Conservation (phyloP, 2,888 invertebrate species). For the Clivina fossor region DNA sequence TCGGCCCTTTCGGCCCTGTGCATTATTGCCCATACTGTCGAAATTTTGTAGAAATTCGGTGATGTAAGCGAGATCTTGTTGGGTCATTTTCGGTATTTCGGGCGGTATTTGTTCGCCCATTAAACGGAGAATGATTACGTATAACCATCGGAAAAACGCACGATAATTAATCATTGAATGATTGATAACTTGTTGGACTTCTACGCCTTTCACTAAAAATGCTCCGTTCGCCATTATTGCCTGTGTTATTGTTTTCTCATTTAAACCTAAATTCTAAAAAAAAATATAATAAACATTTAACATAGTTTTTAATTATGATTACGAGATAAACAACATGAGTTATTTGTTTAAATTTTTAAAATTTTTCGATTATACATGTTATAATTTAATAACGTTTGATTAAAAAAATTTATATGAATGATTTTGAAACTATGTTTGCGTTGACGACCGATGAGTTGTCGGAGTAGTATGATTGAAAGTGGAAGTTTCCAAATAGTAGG, state of each 20-base stretch:
- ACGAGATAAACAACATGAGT: too few species aligned
- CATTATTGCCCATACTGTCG: conserved; percentile 57
- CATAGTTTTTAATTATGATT: too few species aligned
- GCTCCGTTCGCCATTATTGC: conserved; percentile 78
- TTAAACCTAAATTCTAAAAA: conserved; percentile 68
- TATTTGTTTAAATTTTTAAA: too few species aligned
- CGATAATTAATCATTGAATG: conserved; percentile 90
- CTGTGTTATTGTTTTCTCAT: conserved; percentile 66
- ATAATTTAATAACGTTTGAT: too few species aligned
- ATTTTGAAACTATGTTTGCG: too few species aligned
- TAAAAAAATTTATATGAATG: too few species aligned
- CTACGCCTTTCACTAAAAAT: conserved; percentile 85
- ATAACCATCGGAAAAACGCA: conserved; percentile 90
- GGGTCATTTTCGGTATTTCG: conserved; percentile 81
- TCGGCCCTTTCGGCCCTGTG: conserved; percentile 55
- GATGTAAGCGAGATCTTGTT: conserved; percentile 87
- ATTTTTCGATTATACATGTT: too few species aligned
- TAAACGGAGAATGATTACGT: conserved; percentile 80
- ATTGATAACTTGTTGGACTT: conserved; percentile 92
- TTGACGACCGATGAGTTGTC: too few species aligned
- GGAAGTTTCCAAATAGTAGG: too few species aligned
- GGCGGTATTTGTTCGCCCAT: conserved; percentile 82
- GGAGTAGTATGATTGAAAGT: too few species aligned
- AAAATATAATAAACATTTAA: too few species aligned
- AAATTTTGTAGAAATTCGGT: conserved; percentile 89